These are phyloP conservation scores for Lagria hirta DNA, from an alignment of 2,888 invertebrate genomes.

Conservation along the genomic window DNA sequence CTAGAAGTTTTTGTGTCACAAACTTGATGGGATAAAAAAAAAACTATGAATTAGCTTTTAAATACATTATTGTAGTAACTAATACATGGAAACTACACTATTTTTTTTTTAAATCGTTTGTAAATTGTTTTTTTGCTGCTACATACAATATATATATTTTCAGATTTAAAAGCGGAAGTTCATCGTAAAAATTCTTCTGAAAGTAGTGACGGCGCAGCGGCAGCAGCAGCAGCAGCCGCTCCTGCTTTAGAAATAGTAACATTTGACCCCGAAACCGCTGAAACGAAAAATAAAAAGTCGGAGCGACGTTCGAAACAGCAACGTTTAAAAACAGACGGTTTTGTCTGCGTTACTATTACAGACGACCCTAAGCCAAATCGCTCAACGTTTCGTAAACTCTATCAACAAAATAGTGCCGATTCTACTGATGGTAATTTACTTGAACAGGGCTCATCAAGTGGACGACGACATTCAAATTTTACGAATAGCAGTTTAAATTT, in stretches of 20 bases:
- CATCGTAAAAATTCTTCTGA: slow-evolving; percentile 90
- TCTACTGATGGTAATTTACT: slow-evolving; percentile 57
- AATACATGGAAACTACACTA: no score
- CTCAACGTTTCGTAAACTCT: slow-evolving; percentile 59
- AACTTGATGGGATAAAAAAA: no score
- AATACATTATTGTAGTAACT: no score
- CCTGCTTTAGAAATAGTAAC: slow-evolving; percentile 55
- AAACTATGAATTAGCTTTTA: no score
- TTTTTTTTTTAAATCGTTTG: no score
- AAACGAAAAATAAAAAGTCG: slow-evolving; percentile 25
- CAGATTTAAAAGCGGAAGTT: slow-evolving; percentile 89
- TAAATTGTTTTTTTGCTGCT: slow-evolving; percentile 1
- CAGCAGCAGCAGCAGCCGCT: no score
- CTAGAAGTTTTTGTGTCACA: no score
- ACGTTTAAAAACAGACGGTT: slow-evolving; percentile 41
- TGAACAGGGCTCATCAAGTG: slow-evolving; percentile 44
- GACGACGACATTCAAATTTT: slow-evolving; percentile 62
- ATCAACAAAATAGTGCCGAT: slow-evolving; percentile 56
- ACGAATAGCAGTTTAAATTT: slow-evolving; percentile 61
- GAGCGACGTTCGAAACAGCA: slow-evolving; percentile 37
- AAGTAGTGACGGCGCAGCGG: slow-evolving; percentile 76
- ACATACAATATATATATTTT: slow-evolving; percentile 2
- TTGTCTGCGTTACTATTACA: slow-evolving; percentile 53
- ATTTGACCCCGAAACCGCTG: slow-evolving; percentile 32
- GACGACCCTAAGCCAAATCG: slow-evolving; percentile 52